A percentile compares a stretch with the other conserved stretches of the same genome.
These are phyloP conservation scores for Lasioglossum albipes DNA, from an alignment of 1,140 invertebrate species.

Conservation along the genomic window DNA sequence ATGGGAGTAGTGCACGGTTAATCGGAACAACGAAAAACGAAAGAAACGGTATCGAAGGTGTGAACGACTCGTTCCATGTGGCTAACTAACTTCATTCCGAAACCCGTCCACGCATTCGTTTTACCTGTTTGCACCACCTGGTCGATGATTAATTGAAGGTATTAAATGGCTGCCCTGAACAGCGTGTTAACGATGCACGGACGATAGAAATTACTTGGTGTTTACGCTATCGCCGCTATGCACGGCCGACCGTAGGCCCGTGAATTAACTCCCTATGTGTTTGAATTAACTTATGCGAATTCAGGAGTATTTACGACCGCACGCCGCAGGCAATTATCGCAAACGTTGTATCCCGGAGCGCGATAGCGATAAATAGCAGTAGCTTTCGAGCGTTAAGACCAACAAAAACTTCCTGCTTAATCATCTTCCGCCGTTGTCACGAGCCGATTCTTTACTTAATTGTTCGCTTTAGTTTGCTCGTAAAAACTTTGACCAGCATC, in stretches of 20 bases:
- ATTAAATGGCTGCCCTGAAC: slow-evolving; percentile 28
- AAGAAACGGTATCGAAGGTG: slow-evolving; percentile 17
- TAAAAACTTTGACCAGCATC: not conserved
- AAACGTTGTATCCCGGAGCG: not conserved
- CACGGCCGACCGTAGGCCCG: not conserved
- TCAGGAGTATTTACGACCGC: not conserved
- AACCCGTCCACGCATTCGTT: slow-evolving; percentile 34
- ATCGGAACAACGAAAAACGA: not conserved
- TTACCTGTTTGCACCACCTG: slow-evolving; percentile 31
- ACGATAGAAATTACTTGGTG: slow-evolving; percentile 51
- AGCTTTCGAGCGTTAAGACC: not conserved
- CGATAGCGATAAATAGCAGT: not conserved
- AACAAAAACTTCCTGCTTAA: not conserved
- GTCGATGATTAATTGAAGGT: slow-evolving; percentile 54
- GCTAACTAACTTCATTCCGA: slow-evolving; percentile 35
- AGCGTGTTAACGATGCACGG: slow-evolving; percentile 19
- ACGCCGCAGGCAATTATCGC: not conserved
- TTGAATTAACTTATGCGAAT: slow-evolving; percentile 18
- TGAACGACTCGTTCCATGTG: not conserved
- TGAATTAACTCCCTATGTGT: slow-evolving; percentile 1
- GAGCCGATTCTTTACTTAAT: not conserved
- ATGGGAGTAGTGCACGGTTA: too few species aligned
- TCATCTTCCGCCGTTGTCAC: not conserved
- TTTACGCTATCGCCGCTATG: slow-evolving; percentile 30
- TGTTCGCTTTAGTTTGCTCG: not conserved